Conservation (phyloP, 2,888 invertebrate species). For the Lypha dubia region DNA sequence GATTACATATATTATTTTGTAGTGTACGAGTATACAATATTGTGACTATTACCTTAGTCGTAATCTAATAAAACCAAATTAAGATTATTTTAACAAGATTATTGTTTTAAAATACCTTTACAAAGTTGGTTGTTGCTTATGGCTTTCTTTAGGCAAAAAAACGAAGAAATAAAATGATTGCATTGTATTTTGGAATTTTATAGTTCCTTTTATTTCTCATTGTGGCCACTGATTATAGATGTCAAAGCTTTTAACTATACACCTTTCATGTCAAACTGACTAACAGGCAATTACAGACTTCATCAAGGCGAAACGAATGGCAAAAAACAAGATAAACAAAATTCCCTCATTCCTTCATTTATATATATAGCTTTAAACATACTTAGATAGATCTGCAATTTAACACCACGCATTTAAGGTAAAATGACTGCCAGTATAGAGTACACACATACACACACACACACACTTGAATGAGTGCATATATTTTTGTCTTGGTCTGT, state of each 20-base stretch:
- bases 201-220: constrained; percentile 15
- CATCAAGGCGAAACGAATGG: constrained; percentile 73
- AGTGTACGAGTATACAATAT: neutral
- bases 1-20: neutral
- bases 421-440: constrained; percentile 47
- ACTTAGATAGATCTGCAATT: constrained; percentile 57
- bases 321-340: constrained; percentile 10
- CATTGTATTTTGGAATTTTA: constrained; percentile 12
- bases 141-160: constrained; percentile 26
- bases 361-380: constrained; percentile 33
- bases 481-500: constrained; percentile 41
- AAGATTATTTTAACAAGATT: constrained; percentile 51
- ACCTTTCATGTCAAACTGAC: constrained; percentile 74
- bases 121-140: constrained; percentile 12
- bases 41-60: constrained; percentile 2
- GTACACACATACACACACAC: neutral
- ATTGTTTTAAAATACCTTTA: constrained; percentile 34
- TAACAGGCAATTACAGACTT: constrained; percentile 75
- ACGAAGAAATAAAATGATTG: no score
- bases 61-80: constrained; percentile 48
- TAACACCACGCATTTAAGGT: constrained; percentile 66
- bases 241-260: constrained; percentile 70
- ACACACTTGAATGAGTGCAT: neutral
- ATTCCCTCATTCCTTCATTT: constrained; percentile 47
- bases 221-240: constrained; percentile 70